phyloP scores from a whole-genome alignment of 2,797 vertebrate species.

The Lepilemur septentrionalis region DNA sequence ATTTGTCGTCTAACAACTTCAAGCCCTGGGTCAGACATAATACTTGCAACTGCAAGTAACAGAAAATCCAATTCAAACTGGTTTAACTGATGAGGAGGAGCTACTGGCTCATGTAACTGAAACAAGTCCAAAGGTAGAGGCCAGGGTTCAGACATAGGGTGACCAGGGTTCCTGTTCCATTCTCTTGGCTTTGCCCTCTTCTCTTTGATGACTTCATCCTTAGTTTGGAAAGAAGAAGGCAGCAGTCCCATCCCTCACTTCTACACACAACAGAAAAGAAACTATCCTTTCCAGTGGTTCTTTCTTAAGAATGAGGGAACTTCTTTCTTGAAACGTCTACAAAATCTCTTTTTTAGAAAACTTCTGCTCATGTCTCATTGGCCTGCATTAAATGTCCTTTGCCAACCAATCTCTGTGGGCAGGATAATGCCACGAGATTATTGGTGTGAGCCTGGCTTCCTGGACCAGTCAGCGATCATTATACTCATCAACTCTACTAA shows the following conservation, averaged over 20 bases:
- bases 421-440: neutral
- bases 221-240: neutral
- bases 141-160: neutral
- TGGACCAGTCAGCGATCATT: neutral
- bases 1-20: neutral
- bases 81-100: neutral
- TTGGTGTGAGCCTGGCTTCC: neutral
- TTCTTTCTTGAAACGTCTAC: slow-evolving; percentile 6
- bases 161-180: neutral
- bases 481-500: neutral
- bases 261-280: neutral
- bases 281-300: neutral
- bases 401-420: neutral
- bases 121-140: neutral
- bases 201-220: neutral
- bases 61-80: neutral
- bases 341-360: slow-evolving; percentile 11
- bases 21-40: neutral
- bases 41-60: neutral
- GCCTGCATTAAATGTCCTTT: neutral
- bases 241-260: neutral
- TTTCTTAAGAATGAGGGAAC: slow-evolving; percentile 4
- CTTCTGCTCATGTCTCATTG: neutral
- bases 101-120: neutral
- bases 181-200: neutral